phyloP scores from a whole-genome alignment of 2,888 invertebrate genomes.

The Thymelicus acteon region DNA sequence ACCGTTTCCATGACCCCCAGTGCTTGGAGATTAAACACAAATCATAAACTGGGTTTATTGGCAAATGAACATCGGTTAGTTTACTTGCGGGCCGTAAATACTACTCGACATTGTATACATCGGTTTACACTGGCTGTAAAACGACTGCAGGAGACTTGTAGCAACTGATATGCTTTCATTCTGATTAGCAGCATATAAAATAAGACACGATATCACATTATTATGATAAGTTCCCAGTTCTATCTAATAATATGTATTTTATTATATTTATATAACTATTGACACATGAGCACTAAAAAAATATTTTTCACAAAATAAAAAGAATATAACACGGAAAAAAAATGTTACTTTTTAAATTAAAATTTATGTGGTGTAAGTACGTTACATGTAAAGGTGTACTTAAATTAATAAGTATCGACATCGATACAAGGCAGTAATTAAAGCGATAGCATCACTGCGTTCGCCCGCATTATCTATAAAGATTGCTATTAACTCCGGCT shows the following conservation, averaged over 20 bases:
- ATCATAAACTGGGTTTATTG: conserved; percentile 34
- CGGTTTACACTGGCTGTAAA: background rate
- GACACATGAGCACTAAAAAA: background rate
- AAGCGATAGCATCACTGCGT: conserved; percentile 69
- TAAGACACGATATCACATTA: too few species aligned
- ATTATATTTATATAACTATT: too few species aligned
- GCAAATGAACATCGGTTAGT: conserved; percentile 13
- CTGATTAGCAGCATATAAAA: too few species aligned
- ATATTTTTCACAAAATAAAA: background rate
- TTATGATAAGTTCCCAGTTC: too few species aligned
- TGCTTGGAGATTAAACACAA: conserved; percentile 33
- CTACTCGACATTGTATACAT: conserved; percentile 1
- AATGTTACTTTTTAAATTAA: conserved; percentile 2
- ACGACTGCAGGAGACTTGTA: too few species aligned
- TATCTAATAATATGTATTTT: too few species aligned
- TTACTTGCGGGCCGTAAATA: conserved; percentile 16
- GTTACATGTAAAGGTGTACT: conserved; percentile 46
- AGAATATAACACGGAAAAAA: background rate
- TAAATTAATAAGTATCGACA: conserved; percentile 69
- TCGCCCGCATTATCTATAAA: conserved; percentile 74
- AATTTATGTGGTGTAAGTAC: conserved; percentile 17
- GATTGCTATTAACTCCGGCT: conserved; percentile 81
- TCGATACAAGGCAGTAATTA: conserved; percentile 52
- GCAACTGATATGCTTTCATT: too few species aligned
- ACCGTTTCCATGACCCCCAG: conserved; percentile 30